These are phyloP conservation scores for Chrysocyon brachyurus DNA, from an alignment of 2,797 vertebrate genomes.

Conservation along the genomic window DNA sequence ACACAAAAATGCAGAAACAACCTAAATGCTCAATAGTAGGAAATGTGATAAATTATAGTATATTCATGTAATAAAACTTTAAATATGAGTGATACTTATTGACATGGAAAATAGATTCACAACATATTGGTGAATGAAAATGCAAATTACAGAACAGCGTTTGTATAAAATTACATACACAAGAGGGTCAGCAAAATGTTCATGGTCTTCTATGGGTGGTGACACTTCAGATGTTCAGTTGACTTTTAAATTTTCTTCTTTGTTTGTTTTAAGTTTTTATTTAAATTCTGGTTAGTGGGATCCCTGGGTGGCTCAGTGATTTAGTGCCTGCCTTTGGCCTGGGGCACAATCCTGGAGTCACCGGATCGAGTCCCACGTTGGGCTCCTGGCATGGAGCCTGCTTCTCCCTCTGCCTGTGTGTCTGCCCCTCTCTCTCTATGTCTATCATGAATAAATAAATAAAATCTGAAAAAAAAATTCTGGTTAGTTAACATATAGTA, in stretches of 20 bases:
- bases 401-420: no score
- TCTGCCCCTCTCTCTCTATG: no score
- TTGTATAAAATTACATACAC: background rate
- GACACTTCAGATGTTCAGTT: conserved; percentile 1
- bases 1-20: background rate
- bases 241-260: background rate
- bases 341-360: no score
- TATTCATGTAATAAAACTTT: background rate
- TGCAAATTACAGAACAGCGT: background rate
- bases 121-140: background rate
- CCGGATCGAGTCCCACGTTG: no score
- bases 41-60: background rate
- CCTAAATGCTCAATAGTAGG: background rate
- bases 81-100: background rate
- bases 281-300: background rate
- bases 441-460: no score
- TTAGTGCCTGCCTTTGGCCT: no score
- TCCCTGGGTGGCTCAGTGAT: no score
- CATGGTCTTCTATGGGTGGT: background rate
- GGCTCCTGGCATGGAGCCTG: no score
- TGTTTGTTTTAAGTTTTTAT: background rate
- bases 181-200: background rate
- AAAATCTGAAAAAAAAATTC: background rate
- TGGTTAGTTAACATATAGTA: background rate
- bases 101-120: background rate